These are phyloP conservation scores for Danio jaintianensis DNA, from an alignment of 2,797 vertebrate species.

Conservation along the genomic window DNA sequence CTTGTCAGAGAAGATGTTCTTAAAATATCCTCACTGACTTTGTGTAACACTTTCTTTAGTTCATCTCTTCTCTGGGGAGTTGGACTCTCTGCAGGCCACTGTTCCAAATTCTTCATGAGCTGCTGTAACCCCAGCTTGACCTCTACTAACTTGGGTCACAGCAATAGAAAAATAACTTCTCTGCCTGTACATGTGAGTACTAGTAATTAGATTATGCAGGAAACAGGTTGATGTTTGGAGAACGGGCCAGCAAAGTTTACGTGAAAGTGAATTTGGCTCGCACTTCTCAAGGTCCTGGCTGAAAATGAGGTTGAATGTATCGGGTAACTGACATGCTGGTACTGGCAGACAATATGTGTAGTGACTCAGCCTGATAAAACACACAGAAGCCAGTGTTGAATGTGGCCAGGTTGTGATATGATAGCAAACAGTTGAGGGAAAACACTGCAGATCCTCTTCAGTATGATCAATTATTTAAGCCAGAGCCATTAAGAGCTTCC, in stretches of 20 bases:
- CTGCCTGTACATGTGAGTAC: background rate
- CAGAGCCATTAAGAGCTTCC: background rate
- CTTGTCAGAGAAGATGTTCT: background rate
- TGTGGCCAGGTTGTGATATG: slow-evolving; percentile 29
- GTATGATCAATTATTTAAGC: slow-evolving; percentile 7
- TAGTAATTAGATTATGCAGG: background rate
- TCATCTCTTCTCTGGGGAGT: slow-evolving; percentile 10
- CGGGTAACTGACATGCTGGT: slow-evolving; percentile 28
- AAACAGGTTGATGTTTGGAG: background rate
- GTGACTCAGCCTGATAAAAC: slow-evolving; percentile 43
- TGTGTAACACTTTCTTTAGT: slow-evolving; percentile 26
- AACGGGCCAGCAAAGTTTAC: background rate
- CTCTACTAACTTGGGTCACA: slow-evolving; percentile 20
- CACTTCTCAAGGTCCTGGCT: slow-evolving; percentile 24
- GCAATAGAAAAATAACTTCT: background rate
- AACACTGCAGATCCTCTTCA: slow-evolving; percentile 4
- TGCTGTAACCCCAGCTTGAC: slow-evolving; percentile 31
- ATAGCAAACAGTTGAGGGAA: slow-evolving; percentile 20
- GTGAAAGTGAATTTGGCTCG: background rate
- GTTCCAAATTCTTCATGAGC: slow-evolving; percentile 32
- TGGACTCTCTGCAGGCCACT: slow-evolving; percentile 16
- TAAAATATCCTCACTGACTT: slow-evolving; percentile 33
- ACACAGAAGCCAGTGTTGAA: slow-evolving; percentile 2
- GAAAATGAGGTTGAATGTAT: slow-evolving; percentile 19
- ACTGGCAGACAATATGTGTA: slow-evolving; percentile 28